Conservation (phyloP, 2,113 vertebrate species). For the Larimichthys polyactis region DNA sequence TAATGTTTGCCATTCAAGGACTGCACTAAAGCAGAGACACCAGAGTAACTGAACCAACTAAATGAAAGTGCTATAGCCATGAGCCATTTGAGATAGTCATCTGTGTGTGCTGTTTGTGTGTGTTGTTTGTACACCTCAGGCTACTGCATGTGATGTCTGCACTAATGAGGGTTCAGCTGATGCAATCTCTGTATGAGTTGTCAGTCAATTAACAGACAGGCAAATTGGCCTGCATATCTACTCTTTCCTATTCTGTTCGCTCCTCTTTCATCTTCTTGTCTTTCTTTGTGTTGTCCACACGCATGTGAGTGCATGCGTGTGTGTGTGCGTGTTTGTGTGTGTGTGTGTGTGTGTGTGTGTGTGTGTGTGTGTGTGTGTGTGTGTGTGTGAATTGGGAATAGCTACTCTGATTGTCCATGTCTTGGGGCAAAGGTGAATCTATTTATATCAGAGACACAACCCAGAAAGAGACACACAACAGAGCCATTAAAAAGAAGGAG, state of each 20-base stretch:
- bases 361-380: constrained; percentile 6
- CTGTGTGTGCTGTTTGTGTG: constrained; percentile 14
- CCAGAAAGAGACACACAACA: constrained; percentile 66
- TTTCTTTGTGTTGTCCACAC: neutral
- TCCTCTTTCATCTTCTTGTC: neutral
- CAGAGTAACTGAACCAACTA: neutral
- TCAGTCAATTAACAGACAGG: constrained; percentile 34
- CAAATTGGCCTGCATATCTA: constrained; percentile 14
- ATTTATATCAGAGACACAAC: constrained; percentile 74
- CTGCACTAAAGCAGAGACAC: neutral
- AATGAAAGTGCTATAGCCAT: constrained; percentile 47
- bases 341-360: constrained; percentile 23
- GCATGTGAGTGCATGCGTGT: neutral
- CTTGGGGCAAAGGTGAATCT: constrained; percentile 72
- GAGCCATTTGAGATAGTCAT: constrained; percentile 47
- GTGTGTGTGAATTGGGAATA: constrained; percentile 27
- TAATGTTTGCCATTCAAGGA: neutral
- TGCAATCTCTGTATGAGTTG: constrained; percentile 60
- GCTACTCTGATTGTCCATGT: constrained; percentile 29
- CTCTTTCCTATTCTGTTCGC: neutral
- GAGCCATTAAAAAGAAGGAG: constrained; percentile 49
- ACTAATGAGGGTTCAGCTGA: constrained; percentile 54
- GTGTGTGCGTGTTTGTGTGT: constrained; percentile 18
- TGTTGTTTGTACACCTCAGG: constrained; percentile 31
- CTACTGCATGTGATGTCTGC: constrained; percentile 52